Evolutionary conservation across 2,888 invertebrate species (phyloP).

Genomic region (Stictocephala bisonia): DNA sequence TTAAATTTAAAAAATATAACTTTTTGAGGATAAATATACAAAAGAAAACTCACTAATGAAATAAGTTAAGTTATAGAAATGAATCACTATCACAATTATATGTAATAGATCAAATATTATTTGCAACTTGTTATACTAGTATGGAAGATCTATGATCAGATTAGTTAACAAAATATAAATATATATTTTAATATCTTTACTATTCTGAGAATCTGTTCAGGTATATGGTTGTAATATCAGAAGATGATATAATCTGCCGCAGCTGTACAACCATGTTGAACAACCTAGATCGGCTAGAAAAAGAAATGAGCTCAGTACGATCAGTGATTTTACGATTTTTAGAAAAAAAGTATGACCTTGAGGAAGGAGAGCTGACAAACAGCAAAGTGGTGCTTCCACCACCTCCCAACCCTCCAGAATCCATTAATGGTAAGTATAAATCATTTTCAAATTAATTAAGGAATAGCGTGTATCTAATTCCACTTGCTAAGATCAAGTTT

Average conservation of each 20-base stretch:
- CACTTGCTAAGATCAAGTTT: too few species aligned
- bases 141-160: too few species aligned
- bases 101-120: too few species aligned
- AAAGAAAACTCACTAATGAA: too few species aligned
- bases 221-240: constrained; percentile 64
- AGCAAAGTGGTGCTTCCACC: constrained; percentile 57
- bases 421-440: too few species aligned
- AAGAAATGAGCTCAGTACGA: constrained; percentile 62
- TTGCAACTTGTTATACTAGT: too few species aligned
- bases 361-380: constrained; percentile 63
- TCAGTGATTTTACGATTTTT: constrained; percentile 62
- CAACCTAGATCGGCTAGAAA: constrained; percentile 63
- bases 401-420: constrained; percentile 5
- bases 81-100: too few species aligned
- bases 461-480: too few species aligned
- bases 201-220: constrained; percentile 57
- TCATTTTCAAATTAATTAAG: too few species aligned
- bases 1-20: too few species aligned
- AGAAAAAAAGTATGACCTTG: constrained; percentile 63
- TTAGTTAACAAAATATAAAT: not conserved
- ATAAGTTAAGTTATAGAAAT: too few species aligned
- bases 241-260: constrained; percentile 65
- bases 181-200: not conserved
- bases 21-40: too few species aligned
- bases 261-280: constrained; percentile 64